These are phyloP conservation scores for Drosophila anomalata DNA, from an alignment of 2,888 invertebrate species.

Conservation along the genomic window DNA sequence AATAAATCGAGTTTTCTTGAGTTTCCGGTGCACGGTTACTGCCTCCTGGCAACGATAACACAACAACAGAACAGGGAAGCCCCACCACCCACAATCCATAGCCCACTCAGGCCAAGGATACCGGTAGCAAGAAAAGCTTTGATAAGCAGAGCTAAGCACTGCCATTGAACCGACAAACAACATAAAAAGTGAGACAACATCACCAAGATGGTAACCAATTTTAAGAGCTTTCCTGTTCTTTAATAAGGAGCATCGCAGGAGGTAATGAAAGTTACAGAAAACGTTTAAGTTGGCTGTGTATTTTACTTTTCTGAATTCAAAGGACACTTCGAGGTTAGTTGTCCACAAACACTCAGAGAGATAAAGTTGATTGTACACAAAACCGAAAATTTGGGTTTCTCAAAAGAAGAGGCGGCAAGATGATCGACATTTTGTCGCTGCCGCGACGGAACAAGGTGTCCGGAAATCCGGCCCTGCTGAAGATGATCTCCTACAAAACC, in stretches of 20 bases:
- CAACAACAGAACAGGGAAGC: slow-evolving; percentile 13
- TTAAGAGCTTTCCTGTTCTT: slow-evolving; percentile 2
- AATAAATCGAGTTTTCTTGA: slow-evolving; percentile 55
- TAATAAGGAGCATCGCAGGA: background rate
- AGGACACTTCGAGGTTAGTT: background rate
- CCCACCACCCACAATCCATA: background rate
- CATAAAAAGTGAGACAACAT: slow-evolving; percentile 12
- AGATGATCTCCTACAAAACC: slow-evolving; percentile 70
- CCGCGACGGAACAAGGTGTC: slow-evolving; percentile 70
- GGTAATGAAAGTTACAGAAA: background rate
- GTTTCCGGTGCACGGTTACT: slow-evolving; percentile 57
- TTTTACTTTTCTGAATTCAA: background rate
- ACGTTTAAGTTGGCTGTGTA: slow-evolving; percentile 20
- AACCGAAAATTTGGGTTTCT: background rate
- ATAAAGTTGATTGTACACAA: background rate
- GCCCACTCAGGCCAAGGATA: slow-evolving; percentile 7
- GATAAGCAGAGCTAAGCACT: slow-evolving; percentile 58
- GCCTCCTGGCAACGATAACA: slow-evolving; percentile 48
- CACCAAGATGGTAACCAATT: slow-evolving; percentile 8
- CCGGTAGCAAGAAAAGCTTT: slow-evolving; percentile 58
- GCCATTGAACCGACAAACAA: slow-evolving; percentile 25
- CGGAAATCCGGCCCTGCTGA: slow-evolving; percentile 45
- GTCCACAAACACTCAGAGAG: slow-evolving; percentile 1
- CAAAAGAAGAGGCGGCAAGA: slow-evolving; percentile 41
- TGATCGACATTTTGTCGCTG: slow-evolving; percentile 80